Base-by-base conservation (phyloP, 2,797 vertebrate genomes). In the Acipenser transmontanus region DNA sequence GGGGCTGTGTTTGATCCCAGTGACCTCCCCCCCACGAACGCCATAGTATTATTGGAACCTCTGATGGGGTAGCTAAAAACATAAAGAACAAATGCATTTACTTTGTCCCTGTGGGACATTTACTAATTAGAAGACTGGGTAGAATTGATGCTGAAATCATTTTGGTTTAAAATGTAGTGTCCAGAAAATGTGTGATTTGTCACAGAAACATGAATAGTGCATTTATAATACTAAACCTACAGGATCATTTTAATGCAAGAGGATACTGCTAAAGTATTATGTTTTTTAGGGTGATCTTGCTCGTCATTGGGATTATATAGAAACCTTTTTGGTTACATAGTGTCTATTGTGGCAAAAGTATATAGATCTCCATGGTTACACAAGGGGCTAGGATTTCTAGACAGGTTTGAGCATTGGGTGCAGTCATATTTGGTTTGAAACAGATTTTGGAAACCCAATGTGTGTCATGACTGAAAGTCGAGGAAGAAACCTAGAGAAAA, bases 101-200 rank as follows among this genome's bases (percentile, higher is more conserved):
- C 87, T 91, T 96, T 91, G 92, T 98, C 93, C 94, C 93, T 50
- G 90, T 92, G 89, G 90, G 91, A 89, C 80, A 78, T 78, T 78
- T 87, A 74, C 79, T 85, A 83, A 86, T 85, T 81, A 85, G 82
- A 81, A 70, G 65, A 70, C 83, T 77, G 76, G 72, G 76, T 81
- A 74, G 73, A 74, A 76, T 76, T 80, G 74, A 68, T 72, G 72
- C 88, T 89, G 83, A 87, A 89, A 79, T 74, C 77, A 77, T 68
- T 87, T 80, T 83, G 85, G 86, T 88, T 88, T 89, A 87, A 84
- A 79, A 77, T 59, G 75, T 79, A 75, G 77, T 69, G 47, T 74
- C 76, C 79, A 69, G 73, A 7, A 11, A 11, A n/a, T 57, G 12
- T n/a, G 54, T n/a, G 54, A 2, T 57, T 57, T 34, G 34, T 34